Conservation (phyloP, 2,797 vertebrate species). For the Salarias fasciatus region DNA sequence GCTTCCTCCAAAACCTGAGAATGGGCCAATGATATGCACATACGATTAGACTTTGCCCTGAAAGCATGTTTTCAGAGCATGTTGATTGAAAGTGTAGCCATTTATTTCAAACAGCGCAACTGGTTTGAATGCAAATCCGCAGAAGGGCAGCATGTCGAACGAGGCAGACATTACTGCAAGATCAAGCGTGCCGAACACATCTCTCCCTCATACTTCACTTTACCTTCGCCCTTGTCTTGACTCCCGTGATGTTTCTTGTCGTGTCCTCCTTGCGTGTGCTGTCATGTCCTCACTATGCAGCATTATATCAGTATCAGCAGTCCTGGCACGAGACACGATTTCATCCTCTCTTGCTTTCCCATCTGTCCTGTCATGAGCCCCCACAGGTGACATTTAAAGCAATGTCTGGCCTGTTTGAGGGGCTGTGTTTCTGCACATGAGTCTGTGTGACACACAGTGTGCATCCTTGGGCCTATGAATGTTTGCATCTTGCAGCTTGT, state of each 20-base stretch:
- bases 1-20: too few species aligned
- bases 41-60: slow-evolving; percentile 12
- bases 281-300: slow-evolving; percentile 30
- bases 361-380: slow-evolving; percentile 32
- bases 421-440: not conserved
- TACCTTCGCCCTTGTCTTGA: too few species aligned
- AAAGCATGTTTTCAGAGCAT: slow-evolving; percentile 1
- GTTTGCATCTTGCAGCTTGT: not conserved
- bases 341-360: slow-evolving; percentile 22
- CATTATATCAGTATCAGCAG: slow-evolving; percentile 28
- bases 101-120: slow-evolving; percentile 1
- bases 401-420: slow-evolving; percentile 25
- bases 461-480: slow-evolving; percentile 17
- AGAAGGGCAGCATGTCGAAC: slow-evolving; percentile 35
- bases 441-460: not conserved
- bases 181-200: slow-evolving; percentile 4
- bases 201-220: not conserved
- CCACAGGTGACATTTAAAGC: slow-evolving; percentile 46
- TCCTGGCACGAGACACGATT: slow-evolving; percentile 23
- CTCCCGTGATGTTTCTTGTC: slow-evolving; percentile 3
- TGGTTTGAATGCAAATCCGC: slow-evolving; percentile 21
- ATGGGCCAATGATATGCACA: slow-evolving; percentile 21
- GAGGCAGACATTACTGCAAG: slow-evolving; percentile 20
- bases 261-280: slow-evolving; percentile 3
- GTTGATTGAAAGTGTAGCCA: slow-evolving; percentile 4